Base-by-base conservation (phyloP, 2,888 invertebrate species). In the Agapostemon virescens region DNA sequence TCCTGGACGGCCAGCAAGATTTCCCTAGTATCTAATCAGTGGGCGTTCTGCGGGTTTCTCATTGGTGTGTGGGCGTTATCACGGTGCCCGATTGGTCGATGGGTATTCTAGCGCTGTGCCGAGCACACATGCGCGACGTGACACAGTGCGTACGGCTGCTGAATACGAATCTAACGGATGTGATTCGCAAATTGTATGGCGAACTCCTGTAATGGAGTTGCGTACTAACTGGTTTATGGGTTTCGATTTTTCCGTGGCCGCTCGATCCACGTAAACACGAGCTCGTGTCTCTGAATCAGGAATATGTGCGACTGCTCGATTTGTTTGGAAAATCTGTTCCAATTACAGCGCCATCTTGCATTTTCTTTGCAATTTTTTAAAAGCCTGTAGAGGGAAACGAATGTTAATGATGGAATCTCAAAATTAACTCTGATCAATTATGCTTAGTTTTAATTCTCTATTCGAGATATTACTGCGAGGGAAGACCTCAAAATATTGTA, bases 41-140 rank as follows among this genome's bases (percentile, higher is more conserved):
- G 92, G 92, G 92, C 92, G 92, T 91, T 88, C 85, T 88, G 80
- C 85, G 84, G 86, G 87, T 88, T 87, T 85, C 90, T 84, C 85
- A 92, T 92, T 92, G 92, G 92, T 81, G 88, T 88, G 91, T 91
- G 91, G 92, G 92, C 91, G 92, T 91, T 89, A 89, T 91, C 88
- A 84, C 79, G 80, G 67, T 42, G 36, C 79, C 82, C 83, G 83
- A 90, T 90, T 91, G 90, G 90, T 66, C 77, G 86, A 73, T 68
- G 82, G 69, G 68, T 74, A 69, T 83, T 85, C 79, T 82, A 85
- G 74, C 78, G 81, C 68, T 52, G 38, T 66, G 63, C 79, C 74
- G 69, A 38, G 69, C 64, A 84, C 82, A 80, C 87, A 86, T 86
- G 87, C 87, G 87, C 87, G 58, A 13, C 79, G 82, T 77, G 79